Percentiles rank a stretch among this genome's conserved stretches.
Evolutionary conservation across 2,888 invertebrate species (phyloP).

Genomic region (Thysanoteuthis rhombus): DNA sequence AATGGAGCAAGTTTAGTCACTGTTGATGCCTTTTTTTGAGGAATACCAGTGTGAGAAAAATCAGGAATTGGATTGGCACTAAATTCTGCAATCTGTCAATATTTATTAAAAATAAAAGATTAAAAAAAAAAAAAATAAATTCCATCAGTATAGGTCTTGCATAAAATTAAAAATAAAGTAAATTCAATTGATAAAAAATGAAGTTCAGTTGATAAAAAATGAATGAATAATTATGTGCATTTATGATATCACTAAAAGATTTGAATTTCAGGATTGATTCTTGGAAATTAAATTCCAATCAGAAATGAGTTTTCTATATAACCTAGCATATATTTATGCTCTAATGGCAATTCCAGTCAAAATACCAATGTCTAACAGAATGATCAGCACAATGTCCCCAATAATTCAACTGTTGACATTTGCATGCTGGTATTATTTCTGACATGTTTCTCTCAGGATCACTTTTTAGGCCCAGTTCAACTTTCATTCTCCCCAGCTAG

Average conservation of each 20-base stretch:
- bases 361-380: too few relatives aligned
- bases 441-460: too few relatives aligned
- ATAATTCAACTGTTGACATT: too few relatives aligned
- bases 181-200: neutral
- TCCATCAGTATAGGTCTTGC: neutral
- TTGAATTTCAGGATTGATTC: neutral
- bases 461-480: too few relatives aligned
- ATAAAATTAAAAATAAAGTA: neutral
- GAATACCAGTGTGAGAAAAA: constrained; percentile 64
- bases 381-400: too few relatives aligned
- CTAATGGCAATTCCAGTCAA: neutral
- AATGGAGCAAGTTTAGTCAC: constrained; percentile 65
- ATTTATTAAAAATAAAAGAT: neutral
- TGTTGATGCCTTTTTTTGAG: constrained; percentile 56
- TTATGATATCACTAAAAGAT: neutral
- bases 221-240: neutral
- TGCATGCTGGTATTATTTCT: too few relatives aligned
- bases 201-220: too few relatives aligned
- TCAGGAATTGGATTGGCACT: constrained; percentile 78
- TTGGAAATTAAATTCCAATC: neutral
- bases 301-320: too few relatives aligned
- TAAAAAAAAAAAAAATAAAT: too few relatives aligned
- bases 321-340: neutral
- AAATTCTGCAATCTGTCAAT: constrained; percentile 74
- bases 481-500: too few relatives aligned